Evolutionary conservation across 2,888 invertebrate genomes (phyloP), one percentile per base, ranked within the genome.

Genomic region (Dorcus parallelipipedus): DNA sequence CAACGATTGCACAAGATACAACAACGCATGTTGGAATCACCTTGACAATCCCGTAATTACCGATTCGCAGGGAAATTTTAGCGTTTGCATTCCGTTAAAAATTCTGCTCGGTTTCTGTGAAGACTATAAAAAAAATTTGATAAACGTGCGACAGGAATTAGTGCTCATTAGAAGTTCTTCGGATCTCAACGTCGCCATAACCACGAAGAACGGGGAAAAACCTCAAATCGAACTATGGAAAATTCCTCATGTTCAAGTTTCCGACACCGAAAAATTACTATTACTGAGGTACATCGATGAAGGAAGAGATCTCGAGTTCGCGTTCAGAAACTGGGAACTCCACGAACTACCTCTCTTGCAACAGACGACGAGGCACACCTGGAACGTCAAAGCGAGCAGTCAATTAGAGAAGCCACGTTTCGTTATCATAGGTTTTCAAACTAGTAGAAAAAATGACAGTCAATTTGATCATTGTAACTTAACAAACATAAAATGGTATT

Each of bases 141-240:
- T 76, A 1, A 77, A 77, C 63, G 69, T 69, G 55, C 73, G 73
- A 67, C 76, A 77, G 70, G 76, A 78, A 64, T 60, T 74, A 40
- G 67, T 75, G 41, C 56, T 78, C n/a, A 66, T 68, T 23, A 64
- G 75, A 59, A 65, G 70, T 40, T 70, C 63, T 38, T 49, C 49
- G 9, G 60, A 63, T 49, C n/a, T 38, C 7, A 73, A 76, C 64
- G 64, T 67, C 2, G 3, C 20, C 17, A 17, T 47, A 2, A 10
- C 20, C 9, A 47, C 48, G 3, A 20, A 47, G 14, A 47, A 10
- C 45, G 49, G 39, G 43, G 8, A 17, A 33, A 52, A 69, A 14
- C 4, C 54, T 51, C 41, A 59, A 43, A 50, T 49, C 50, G 33
- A 43, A 20, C 38, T 56, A 49, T 67, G 69, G 69, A 52, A 59